Evolutionary conservation across 2,113 vertebrate species (phyloP).

Genomic region (Haliaeetus leucogaster): DNA sequence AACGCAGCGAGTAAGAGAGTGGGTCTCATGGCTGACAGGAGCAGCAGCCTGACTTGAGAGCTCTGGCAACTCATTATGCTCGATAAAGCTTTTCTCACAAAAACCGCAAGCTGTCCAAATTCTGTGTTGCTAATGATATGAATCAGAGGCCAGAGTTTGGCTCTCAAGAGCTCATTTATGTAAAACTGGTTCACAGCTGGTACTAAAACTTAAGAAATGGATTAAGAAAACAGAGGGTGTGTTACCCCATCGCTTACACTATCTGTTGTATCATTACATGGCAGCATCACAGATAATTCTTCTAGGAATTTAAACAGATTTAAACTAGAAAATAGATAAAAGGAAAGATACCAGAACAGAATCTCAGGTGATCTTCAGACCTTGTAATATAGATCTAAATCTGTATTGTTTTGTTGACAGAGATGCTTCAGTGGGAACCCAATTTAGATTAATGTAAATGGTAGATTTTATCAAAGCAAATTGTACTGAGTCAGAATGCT

Average conservation of each 20-base stretch:
- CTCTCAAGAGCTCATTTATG: not conserved
- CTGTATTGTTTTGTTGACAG: not conserved
- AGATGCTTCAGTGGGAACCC: not conserved
- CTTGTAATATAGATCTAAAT: not conserved
- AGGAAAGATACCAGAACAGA: not conserved
- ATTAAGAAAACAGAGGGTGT: not conserved
- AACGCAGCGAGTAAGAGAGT: not conserved
- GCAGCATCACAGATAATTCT: not conserved
- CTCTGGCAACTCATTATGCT: not conserved
- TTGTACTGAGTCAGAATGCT: not conserved
- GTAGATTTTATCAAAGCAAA: slow-evolving; percentile 24
- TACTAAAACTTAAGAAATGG: not conserved
- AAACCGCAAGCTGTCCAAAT: not conserved
- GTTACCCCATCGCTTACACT: not conserved
- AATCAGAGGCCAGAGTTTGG: not conserved
- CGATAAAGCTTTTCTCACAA: not conserved
- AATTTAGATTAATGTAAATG: not conserved
- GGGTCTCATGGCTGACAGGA: not conserved
- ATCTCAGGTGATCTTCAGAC: not conserved
- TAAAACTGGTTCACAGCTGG: not conserved
- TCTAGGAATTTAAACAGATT: not conserved
- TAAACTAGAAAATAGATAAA: not conserved
- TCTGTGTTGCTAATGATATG: not conserved
- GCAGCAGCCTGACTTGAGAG: not conserved
- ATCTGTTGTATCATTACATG: not conserved